Conservation (phyloP, 2,888 invertebrate species). For the Tolmerus cingulatus region DNA sequence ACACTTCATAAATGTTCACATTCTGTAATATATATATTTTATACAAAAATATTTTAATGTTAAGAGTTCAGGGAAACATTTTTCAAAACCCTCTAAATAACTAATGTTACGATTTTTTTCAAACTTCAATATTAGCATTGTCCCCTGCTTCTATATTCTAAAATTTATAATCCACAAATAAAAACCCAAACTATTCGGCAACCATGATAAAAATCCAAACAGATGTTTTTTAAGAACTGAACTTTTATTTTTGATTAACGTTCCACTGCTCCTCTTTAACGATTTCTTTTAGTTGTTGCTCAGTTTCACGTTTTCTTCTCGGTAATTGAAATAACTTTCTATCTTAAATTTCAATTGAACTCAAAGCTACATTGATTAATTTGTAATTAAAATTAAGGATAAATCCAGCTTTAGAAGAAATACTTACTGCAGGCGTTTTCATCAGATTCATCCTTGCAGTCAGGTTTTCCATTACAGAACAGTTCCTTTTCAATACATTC, state of each 20-base stretch:
- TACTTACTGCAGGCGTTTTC: slow-evolving; percentile 95
- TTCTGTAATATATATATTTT: too few species aligned
- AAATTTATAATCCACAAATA: too few species aligned
- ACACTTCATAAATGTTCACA: too few species aligned
- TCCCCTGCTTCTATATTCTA: too few species aligned
- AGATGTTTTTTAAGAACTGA: too few species aligned
- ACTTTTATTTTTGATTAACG: background rate
- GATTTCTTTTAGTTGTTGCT: background rate
- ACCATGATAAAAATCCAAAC: too few species aligned
- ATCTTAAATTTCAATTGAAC: background rate
- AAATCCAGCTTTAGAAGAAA: background rate
- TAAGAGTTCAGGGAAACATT: too few species aligned
- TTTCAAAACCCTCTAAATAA: too few species aligned
- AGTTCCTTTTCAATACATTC: slow-evolving; percentile 91
- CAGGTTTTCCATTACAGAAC: slow-evolving; percentile 92
- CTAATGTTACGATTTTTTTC: too few species aligned
- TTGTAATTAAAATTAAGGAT: background rate
- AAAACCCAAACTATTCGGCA: too few species aligned
- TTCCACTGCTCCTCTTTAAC: background rate
- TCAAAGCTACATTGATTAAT: background rate
- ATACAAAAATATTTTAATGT: too few species aligned
- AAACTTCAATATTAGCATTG: too few species aligned
- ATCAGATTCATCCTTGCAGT: slow-evolving; percentile 93
- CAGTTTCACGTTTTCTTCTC: background rate
- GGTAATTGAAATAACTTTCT: background rate